These are phyloP conservation scores for Polydrusus pterygomalis DNA, from an alignment of 2,888 invertebrate species.

Conservation along the genomic window DNA sequence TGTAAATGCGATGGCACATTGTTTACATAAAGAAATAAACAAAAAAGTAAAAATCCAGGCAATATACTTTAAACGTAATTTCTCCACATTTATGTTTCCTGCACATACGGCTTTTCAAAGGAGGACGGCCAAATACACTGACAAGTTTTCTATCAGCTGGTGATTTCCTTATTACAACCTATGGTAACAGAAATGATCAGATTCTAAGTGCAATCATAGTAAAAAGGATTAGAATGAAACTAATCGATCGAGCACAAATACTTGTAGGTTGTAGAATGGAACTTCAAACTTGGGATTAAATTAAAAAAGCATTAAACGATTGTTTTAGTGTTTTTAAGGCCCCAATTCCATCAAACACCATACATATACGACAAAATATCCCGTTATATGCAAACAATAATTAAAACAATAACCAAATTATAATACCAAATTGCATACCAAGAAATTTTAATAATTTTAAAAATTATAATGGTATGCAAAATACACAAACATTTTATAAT, in stretches of 20 bases:
- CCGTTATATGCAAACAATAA: not conserved
- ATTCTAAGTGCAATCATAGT: no score
- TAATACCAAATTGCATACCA: not conserved
- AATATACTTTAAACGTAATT: no score
- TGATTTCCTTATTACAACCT: no score
- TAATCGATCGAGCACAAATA: slow-evolving; percentile 10
- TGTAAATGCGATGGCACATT: no score
- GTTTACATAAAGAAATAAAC: no score
- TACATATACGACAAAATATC: not conserved
- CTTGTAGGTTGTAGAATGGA: no score
- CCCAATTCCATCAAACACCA: not conserved
- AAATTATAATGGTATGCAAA: not conserved
- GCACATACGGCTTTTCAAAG: no score
- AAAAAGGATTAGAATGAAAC: not conserved
- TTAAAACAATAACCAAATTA: not conserved
- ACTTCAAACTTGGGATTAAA: slow-evolving; percentile 1
- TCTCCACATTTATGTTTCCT: no score
- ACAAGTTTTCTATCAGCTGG: no score
- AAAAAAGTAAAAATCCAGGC: no score
- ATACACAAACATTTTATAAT: not conserved
- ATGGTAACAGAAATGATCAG: no score
- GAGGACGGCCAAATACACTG: no score
- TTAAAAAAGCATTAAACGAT: slow-evolving; percentile 1
- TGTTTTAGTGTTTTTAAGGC: not conserved
- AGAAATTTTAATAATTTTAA: not conserved